Evolutionary conservation across 2,888 invertebrate species (phyloP), one percentile per base, ranked within the genome.

Genomic region (Eumerus sabulonum): DNA sequence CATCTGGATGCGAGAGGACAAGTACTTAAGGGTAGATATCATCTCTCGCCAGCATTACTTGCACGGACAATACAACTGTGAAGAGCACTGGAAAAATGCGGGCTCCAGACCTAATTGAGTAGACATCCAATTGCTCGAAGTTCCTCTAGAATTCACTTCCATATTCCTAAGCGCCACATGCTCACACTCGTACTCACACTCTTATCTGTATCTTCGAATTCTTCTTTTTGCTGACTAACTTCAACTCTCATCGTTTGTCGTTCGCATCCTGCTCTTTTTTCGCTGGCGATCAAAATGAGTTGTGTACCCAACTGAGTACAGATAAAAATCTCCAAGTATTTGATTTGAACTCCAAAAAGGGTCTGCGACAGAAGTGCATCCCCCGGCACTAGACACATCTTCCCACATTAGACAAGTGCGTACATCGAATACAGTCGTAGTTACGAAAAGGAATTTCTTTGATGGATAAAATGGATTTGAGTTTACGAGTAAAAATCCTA

Each of bases 291-390:
- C 40, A 47, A 50, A 17, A 18, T 11, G 35, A 27, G 16, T 27
- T 57, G 53, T 51, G 36, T 40, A 59, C 50, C 42, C 51, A 63
- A 51, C 47, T 64, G 53, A 53, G 57, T 66, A 38, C 51, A 51
- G 72, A 72, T 67, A 51, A 67, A 42, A 47, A 62, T 72, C 66
- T 72, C 27, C 27, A 27, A 27, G 12, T 40, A 53, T 77, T 77
- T 73, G 67, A 77, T 45, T 77, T 73, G 44, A 42, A 77, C 77
- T 77, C 57, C 60, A 57, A 57, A 67, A 63, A 64, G 35, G 45
- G 40, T 18, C 42, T 17, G 14, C 63, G 38, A 51, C 45, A 19
- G 1, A n/a, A 13, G 12, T 27, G 17, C 40, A n/a, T n/a, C 14
- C 13, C 14, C 4, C 9, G 1, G n/a, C 12, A 9, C 18, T 35